Base-by-base conservation (phyloP, 2,113 vertebrate species). In the Paracyprichromis sp. region DNA sequence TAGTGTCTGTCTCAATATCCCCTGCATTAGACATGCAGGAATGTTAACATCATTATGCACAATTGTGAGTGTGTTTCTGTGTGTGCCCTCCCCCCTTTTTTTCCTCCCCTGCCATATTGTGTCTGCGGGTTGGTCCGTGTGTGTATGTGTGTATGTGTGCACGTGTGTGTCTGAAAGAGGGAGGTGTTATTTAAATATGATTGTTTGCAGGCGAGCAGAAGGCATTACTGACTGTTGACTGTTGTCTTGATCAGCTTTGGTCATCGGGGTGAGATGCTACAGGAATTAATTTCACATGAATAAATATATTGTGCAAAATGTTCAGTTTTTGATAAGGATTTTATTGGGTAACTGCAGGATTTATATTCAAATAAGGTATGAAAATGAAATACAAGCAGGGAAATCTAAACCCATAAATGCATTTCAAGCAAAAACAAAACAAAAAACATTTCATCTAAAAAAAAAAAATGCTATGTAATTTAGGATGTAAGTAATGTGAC, bases 41-140 rank as follows among this genome's bases (percentile, higher is more conserved):
- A 98, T 97, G 97, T 96, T 97, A 97, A 97, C 97, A 96, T 97
- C 96, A 97, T 97, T 97, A 97, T 97, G 96, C 95, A 96, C 97
- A 97, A 97, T 97, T 97, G 96, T 97, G 96, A 97, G 95, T 97
- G 96, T 96, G 94, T 98, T 96, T 95, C 93, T 96, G 90, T 12
- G 63, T 78, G 66, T 93, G 90, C 90, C 91, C 93, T 90, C 94
- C 93, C 93, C 92, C 93, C 12, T 16, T 73, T 73, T 73, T 91
- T 86, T 93, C 91, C 93, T 91, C 93, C 92, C 86, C 93, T 90
- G 84, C 90, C 96, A 94, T 95, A 95, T 93, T 95, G 93, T 96
- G 96, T 97, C 96, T 97, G 96, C 91, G 89, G 93, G 94, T 94
- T 90, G 50, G 95, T 95, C 96, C 94, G 86, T 34, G 86, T 92